These are phyloP conservation scores for Hesperophylax magnus DNA, from an alignment of 1,140 invertebrate species.

Conservation along the genomic window DNA sequence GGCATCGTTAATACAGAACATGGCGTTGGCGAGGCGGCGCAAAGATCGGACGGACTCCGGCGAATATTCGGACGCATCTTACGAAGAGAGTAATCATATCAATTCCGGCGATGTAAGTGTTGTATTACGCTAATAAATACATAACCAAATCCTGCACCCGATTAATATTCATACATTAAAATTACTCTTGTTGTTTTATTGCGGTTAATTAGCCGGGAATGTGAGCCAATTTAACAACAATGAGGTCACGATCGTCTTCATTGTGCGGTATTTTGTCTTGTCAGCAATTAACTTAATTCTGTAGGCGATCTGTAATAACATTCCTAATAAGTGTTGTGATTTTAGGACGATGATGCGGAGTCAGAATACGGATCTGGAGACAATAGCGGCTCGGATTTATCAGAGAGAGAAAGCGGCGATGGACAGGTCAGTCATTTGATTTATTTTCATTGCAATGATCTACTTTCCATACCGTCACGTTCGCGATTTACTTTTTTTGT, in stretches of 20 bases:
- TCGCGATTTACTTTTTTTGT: not conserved
- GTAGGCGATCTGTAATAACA: slow-evolving; percentile 4
- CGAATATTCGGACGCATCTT: slow-evolving; percentile 68
- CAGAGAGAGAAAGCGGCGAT: slow-evolving; percentile 53
- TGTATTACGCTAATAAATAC: slow-evolving; percentile 7
- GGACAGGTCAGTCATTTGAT: slow-evolving; percentile 41
- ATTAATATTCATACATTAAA: not conserved
- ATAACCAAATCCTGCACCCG: not conserved
- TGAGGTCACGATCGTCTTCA: slow-evolving; percentile 36
- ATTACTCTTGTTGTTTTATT: not conserved
- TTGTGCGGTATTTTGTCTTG: slow-evolving; percentile 39
- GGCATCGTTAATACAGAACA: slow-evolving; percentile 62
- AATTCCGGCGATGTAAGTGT: slow-evolving; percentile 67
- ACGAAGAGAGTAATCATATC: slow-evolving; percentile 65
- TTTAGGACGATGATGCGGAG: slow-evolving; percentile 52
- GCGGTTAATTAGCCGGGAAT: slow-evolving; percentile 19
- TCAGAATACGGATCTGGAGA: slow-evolving; percentile 54
- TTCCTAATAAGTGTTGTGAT: slow-evolving; percentile 17
- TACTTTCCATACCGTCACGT: not conserved
- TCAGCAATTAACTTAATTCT: slow-evolving; percentile 31
- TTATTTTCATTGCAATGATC: slow-evolving; percentile 4
- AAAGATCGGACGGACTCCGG: slow-evolving; percentile 66
- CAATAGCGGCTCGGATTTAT: slow-evolving; percentile 54
- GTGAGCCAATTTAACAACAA: slow-evolving; percentile 37
- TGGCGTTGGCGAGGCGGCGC: slow-evolving; percentile 65